Base-by-base conservation (phyloP, 1,140 invertebrate genomes). In the Mycetomoellerius zeteki region DNA sequence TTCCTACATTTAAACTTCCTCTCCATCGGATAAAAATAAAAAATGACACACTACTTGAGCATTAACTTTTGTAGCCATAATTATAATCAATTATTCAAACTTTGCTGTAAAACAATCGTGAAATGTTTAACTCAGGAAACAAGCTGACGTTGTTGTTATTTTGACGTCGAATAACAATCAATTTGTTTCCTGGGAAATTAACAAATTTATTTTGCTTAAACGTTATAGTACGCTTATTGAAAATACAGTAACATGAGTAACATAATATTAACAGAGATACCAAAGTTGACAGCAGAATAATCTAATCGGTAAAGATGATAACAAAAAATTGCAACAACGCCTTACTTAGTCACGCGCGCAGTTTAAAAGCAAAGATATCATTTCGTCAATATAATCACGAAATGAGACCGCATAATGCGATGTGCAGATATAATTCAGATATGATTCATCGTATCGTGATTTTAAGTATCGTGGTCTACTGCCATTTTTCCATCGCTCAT, bases 261-360 rank as follows among this genome's bases (percentile, higher is more conserved):
- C 43, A 47, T 33, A 47, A 33, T 21, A 84, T 73, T 69, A 37
- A 54, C 19, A 47, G 27, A 82, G 80, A 73, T 60, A 60, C 6
- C 7, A 30, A 14, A 58, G 80, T 50, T 33, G 80, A 84, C 56
- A 72, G 14, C 14, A 21, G n/a, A 56, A 5, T 47, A 73, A 84
- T 73, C 56, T 75, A 86, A 86, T 86, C 62, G n/a, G 16, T 5
- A 8, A 50, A 21, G 52, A 33, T 8, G 50, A 86, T 67, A 81
- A 85, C 6, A 2, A 78, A 30, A 65, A 85, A 16, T 56, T 7
- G 5, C 12, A 14, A 60, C 52, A 58, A 4, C 21, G 52, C 16
- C 14, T 69, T n/a, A 71, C 21, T 71, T 72, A 84, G 80, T 82
- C 80, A 84, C n/a, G 47, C 24, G 24, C 47, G 6, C 24, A 54